These are phyloP conservation scores for Lysandra bellargus DNA, from an alignment of 2,888 invertebrate species.

Conservation along the genomic window DNA sequence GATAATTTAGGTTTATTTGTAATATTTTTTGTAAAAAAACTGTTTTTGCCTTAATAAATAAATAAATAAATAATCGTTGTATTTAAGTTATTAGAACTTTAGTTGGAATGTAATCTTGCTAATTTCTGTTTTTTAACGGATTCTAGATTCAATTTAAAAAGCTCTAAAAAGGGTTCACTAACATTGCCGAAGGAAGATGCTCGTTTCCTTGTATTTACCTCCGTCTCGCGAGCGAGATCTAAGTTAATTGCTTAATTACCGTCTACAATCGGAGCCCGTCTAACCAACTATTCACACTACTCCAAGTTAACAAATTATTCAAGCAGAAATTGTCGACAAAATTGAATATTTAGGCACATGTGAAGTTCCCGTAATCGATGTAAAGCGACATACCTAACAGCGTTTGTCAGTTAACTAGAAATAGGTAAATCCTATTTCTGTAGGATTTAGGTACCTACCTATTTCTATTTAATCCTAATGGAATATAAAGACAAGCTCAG, in stretches of 20 bases:
- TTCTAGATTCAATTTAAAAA: not conserved
- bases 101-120: not conserved
- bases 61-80: too few relatives aligned
- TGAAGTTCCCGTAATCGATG: not conserved
- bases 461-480: not conserved
- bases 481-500: conserved; percentile 27
- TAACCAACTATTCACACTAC: conserved; percentile 39
- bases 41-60: too few relatives aligned
- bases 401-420: not conserved
- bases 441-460: not conserved
- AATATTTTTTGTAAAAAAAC: too few relatives aligned
- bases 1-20: too few relatives aligned
- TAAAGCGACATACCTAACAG: not conserved
- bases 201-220: conserved; percentile 40
- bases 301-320: conserved; percentile 33
- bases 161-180: conserved; percentile 37
- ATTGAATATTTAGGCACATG: conserved; percentile 10
- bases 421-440: not conserved
- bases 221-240: conserved; percentile 47
- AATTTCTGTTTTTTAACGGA: not conserved
- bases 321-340: conserved; percentile 11
- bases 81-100: not conserved
- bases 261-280: conserved; percentile 52
- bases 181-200: conserved; percentile 58
- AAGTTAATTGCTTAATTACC: conserved; percentile 65